Evolutionary conservation across 1,140 invertebrate species (phyloP).

Genomic region (Spodoptera litura): DNA sequence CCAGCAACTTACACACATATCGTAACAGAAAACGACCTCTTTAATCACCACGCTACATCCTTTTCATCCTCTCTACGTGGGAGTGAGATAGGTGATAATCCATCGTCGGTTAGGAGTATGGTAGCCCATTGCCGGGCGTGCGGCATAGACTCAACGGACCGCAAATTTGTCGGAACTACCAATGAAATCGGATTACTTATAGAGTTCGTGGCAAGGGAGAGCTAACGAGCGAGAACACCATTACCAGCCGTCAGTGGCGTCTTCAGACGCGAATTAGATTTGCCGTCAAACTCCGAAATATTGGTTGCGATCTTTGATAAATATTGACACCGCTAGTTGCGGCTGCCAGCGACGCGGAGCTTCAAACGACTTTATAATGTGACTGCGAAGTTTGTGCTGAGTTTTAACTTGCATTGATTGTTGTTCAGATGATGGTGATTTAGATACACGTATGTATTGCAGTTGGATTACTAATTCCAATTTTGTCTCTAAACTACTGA

Average conservation of each 20-base stretch:
- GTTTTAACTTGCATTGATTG: constrained; percentile 15
- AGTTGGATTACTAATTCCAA: too few species aligned
- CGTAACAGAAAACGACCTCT: constrained; percentile 54
- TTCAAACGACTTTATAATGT: constrained; percentile 26
- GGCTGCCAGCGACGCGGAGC: neutral
- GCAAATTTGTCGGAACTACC: constrained; percentile 81
- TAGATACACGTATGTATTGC: neutral
- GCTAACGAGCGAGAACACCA: constrained; percentile 74
- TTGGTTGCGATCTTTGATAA: constrained; percentile 42
- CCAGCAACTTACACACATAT: constrained; percentile 53
- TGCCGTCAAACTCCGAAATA: constrained; percentile 45
- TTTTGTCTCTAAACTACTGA: too few species aligned
- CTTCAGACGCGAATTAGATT: constrained; percentile 57
- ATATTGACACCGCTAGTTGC: constrained; percentile 44
- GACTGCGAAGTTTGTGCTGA: neutral
- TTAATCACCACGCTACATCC: constrained; percentile 51
- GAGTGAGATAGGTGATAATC: constrained; percentile 51
- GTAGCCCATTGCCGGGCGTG: constrained; percentile 52
- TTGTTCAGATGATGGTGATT: neutral
- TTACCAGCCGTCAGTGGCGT: constrained; percentile 70
- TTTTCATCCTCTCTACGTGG: constrained; percentile 19
- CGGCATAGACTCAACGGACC: constrained; percentile 68
- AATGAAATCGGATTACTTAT: constrained; percentile 79
- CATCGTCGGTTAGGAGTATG: constrained; percentile 50
- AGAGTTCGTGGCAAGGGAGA: constrained; percentile 65